phyloP scores from a whole-genome alignment of 2,888 invertebrate species.

The Aphidius colemani region DNA sequence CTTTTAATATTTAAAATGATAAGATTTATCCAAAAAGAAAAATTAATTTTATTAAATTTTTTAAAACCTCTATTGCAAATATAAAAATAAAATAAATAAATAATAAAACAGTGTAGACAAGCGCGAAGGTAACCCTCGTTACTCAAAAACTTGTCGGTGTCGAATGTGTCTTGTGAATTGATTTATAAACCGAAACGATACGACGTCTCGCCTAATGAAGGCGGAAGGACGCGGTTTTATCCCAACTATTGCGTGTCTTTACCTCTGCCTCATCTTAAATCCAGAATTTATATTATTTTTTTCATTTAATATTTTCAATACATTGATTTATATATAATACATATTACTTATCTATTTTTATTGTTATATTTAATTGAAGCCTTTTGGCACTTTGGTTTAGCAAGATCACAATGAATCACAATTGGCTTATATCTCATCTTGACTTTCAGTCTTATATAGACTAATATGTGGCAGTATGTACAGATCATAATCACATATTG shows the following conservation, averaged over 20 bases:
- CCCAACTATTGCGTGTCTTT: constrained; percentile 16
- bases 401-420: constrained; percentile 19
- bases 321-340: background rate
- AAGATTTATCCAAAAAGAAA: background rate
- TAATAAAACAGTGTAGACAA: constrained; percentile 5
- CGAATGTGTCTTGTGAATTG: constrained; percentile 23
- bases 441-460: background rate
- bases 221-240: constrained; percentile 35
- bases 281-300: background rate
- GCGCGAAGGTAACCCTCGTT: constrained; percentile 22
- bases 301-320: no score
- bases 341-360: constrained; percentile 19
- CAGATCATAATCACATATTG: no score
- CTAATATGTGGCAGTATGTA: no score
- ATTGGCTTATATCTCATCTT: constrained; percentile 14
- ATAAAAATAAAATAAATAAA: constrained; percentile 1
- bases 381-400: constrained; percentile 5
- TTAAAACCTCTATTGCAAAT: no score
- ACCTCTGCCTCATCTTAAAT: background rate
- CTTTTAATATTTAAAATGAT: background rate
- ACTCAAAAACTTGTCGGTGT: constrained; percentile 23
- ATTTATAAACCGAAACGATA: constrained; percentile 22
- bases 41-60: no score
- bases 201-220: constrained; percentile 35
- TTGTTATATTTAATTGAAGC: constrained; percentile 14